Evolutionary conservation across 2,888 invertebrate genomes (phyloP), one percentile per base, ranked within the genome.

Genomic region (Caenorhabditis becei): DNA sequence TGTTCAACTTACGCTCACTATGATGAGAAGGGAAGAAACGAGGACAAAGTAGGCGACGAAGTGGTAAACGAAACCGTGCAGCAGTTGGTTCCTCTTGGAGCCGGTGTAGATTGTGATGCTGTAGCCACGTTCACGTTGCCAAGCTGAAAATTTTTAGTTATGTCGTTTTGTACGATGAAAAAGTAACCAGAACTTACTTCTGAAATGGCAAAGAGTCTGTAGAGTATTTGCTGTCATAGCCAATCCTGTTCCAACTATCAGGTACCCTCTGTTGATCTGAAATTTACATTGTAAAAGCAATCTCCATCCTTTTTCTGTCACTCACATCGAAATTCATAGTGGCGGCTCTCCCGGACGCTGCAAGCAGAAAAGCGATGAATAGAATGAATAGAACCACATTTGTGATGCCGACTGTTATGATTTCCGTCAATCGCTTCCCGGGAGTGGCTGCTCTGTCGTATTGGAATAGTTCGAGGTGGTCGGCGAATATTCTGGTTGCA

Each of bases 1-100:
- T 10, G 14, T 41, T 10, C 5, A 51, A 63, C 77, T 65, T 32
- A 82, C 82, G 28, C 56, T 51, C 1, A 77, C 63, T n/a, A 82
- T 54, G 14, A 82, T 82, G 4, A 82, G 69, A 26, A 82, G 5
- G 1, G 69, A 61, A 1, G 82, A 82, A 32, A 81, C 69, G 14
- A 84, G 49, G 18, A 83, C 72, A 35, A 82, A 80, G 32, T 75
- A 70, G 0, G 82, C 84, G 16, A 84, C 41, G 32, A 80, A 80
- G 56, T 84, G 84, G 35, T 82, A 82, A 8, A 78, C 53, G 20
- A 80, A 70, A 23, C 84, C 82, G 54, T 84, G 84, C 26, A 82
- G 59, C 16, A 83, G 51, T 26, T 81, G 81, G 32, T 71, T 83
- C 24, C 74, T 24, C 28, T 82, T 69, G 5, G 59, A 66, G 23